Evolutionary conservation across 2,797 vertebrate genomes (phyloP).

Genomic region (Tapirus indicus): DNA sequence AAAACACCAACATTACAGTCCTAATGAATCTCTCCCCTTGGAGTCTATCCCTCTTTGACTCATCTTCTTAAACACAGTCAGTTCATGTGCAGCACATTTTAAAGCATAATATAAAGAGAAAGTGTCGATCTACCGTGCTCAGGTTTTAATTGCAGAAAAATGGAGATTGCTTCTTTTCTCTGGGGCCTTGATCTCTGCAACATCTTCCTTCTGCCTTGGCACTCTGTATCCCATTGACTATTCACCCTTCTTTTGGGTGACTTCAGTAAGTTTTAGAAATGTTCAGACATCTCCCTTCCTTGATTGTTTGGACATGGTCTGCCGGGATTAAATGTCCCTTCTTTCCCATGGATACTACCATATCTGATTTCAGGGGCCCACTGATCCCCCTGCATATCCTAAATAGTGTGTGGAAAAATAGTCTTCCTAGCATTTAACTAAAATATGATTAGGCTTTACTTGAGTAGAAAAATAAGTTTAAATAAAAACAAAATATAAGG

Average conservation of each 20-base stretch:
- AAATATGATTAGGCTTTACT: not conserved
- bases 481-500: not conserved
- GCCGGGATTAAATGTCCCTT: not conserved
- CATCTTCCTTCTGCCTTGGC: not conserved
- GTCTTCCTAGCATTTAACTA: not conserved
- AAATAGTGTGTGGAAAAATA: not conserved
- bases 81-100: not conserved
- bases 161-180: not conserved
- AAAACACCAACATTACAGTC: conserved; percentile 63
- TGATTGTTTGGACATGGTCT: not conserved
- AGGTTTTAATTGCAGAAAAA: not conserved
- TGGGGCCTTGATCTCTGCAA: not conserved
- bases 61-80: not conserved
- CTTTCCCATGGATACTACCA: not conserved
- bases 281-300: not conserved
- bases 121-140: not conserved
- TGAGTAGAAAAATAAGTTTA: conserved; percentile 13
- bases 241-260: not conserved
- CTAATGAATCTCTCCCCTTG: not conserved
- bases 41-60: not conserved
- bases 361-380: not conserved
- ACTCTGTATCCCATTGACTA: not conserved
- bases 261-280: not conserved
- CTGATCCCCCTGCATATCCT: not conserved
- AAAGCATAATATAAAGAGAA: not conserved